Base-by-base conservation (phyloP, 2,113 vertebrate genomes). In the Aspiorhynchus laticeps region DNA sequence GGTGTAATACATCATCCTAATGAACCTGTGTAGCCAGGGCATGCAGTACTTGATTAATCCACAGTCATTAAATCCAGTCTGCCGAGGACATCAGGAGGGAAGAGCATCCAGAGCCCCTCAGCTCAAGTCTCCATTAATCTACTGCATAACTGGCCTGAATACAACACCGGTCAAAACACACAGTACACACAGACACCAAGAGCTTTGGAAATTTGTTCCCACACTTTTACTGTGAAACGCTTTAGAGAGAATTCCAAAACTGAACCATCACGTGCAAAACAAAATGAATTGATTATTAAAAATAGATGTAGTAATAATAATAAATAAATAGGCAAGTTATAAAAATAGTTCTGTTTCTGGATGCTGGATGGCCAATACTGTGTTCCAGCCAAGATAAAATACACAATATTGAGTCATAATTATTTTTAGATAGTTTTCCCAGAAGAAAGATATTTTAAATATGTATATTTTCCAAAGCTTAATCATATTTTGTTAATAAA, bases 1-100 rank as follows among this genome's bases (percentile, higher is more conserved):
- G 79, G 87, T 79, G 85, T 83, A 90, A 92, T 92, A 81, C 86
- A 93, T 94, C 91, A 92, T 91, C 86, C 74, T 91, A 93, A 93
- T 93, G 90, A 91, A 93, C 90, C 87, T 86, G 12, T 43, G 75
- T 63, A 74, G 87, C 89, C 69, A 87, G 53, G 38, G 65, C 74
- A 26, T 67, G 89, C 79, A 86, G 59, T 86, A 85, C 85, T 86
- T 92, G 91, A 93, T 94, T 93, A 91, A 93, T 90, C 88, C 84
- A 77, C 86, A 51, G 87, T 93, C 89, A 91, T 93, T 93, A 92
- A 86, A 61, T 74, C 76, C 31, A 79, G 73, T 73, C 90, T 83
- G 84, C 83, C 43, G 31, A 84, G 61, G 33, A 14, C 4, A 48
- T 33, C 48, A 73, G 59, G 61, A 81, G 41, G 63, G 65, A 61